Evolutionary conservation across 2,797 vertebrate species (phyloP).

Genomic region (Neosalanx taihuensis): DNA sequence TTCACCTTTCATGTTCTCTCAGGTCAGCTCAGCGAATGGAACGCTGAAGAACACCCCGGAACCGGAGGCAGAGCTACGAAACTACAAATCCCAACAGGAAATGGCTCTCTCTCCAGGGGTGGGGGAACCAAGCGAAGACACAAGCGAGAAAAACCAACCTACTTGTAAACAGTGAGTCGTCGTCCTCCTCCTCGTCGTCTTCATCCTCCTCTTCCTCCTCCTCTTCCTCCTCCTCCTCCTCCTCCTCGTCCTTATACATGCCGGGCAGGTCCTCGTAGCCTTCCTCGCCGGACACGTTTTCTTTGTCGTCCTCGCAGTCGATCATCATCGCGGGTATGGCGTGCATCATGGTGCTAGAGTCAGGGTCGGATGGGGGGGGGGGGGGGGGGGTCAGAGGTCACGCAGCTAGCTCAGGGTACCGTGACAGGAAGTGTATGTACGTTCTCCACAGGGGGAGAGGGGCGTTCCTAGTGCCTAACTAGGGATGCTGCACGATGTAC

Average conservation of each 20-base stretch:
- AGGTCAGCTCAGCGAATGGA: too few relatives aligned
- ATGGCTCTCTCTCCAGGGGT: not conserved
- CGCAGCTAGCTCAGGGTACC: not conserved
- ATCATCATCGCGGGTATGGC: slow-evolving; percentile 88
- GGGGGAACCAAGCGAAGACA: not conserved
- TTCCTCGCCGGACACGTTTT: slow-evolving; percentile 87
- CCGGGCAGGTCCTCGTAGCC: slow-evolving; percentile 85
- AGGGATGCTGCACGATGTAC: too few relatives aligned
- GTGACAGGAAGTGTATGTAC: not conserved
- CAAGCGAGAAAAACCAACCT: slow-evolving; percentile 24
- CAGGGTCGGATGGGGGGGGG: slow-evolving; percentile 24
- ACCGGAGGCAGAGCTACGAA: not conserved
- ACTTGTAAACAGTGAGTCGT: slow-evolving; percentile 91
- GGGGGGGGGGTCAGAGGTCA: slow-evolving; percentile 34
- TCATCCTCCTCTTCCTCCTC: slow-evolving; percentile 50
- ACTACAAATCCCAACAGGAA: slow-evolving; percentile 1
- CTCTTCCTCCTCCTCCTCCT: slow-evolving; percentile 78
- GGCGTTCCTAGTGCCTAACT: not conserved
- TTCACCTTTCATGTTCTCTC: not conserved
- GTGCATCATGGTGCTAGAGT: slow-evolving; percentile 86
- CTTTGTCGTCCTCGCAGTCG: slow-evolving; percentile 93
- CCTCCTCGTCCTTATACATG: slow-evolving; percentile 81
- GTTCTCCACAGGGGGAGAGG: not conserved
- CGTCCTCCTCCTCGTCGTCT: slow-evolving; percentile 64
- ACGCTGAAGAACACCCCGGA: not conserved